Conservation (phyloP, 1,140 invertebrate species). For the Drosophila oshimai region DNA sequence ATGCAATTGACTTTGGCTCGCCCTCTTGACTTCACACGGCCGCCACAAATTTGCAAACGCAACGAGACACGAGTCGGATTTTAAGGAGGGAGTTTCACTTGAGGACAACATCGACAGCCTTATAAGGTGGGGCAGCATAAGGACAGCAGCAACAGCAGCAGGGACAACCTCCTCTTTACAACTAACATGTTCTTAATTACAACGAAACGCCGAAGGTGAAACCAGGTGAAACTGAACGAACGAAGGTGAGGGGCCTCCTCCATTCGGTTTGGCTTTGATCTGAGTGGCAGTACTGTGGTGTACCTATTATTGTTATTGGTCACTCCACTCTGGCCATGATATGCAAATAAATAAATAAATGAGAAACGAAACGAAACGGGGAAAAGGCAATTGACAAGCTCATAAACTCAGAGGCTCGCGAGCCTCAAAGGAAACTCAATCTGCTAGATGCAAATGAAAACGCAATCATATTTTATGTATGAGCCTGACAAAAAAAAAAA, state of each 20-base stretch:
- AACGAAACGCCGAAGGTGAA: slow-evolving; percentile 77
- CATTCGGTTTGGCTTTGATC: slow-evolving; percentile 69
- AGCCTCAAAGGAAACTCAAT: slow-evolving; percentile 76
- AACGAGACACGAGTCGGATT: slow-evolving; percentile 58
- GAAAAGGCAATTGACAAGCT: slow-evolving; percentile 66
- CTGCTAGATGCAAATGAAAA: slow-evolving; percentile 79
- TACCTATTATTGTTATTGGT: slow-evolving; percentile 59
- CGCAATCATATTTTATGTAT: slow-evolving; percentile 80
- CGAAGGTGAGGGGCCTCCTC: slow-evolving; percentile 34
- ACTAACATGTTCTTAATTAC: slow-evolving; percentile 81
- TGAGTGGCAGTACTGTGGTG: slow-evolving; percentile 16
- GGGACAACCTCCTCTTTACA: slow-evolving; percentile 76
- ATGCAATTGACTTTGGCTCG: slow-evolving; percentile 80
- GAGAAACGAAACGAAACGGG: no score
- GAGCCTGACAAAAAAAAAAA: slow-evolving; percentile 43
- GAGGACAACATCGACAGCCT: not conserved
- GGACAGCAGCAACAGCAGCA: slow-evolving; percentile 37
- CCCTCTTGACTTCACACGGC: slow-evolving; percentile 69
- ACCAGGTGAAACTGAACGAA: slow-evolving; percentile 33
- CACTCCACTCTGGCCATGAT: slow-evolving; percentile 41
- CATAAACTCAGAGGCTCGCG: slow-evolving; percentile 72
- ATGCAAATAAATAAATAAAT: slow-evolving; percentile 81
- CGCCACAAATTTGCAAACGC: slow-evolving; percentile 78
- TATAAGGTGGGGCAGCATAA: slow-evolving; percentile 26
- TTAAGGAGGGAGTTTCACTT: not conserved